A percentile compares a stretch with the other conserved stretches of the same genome.
Evolutionary conservation across 1,140 invertebrate genomes (phyloP).

Genomic region (Patella vulgata): DNA sequence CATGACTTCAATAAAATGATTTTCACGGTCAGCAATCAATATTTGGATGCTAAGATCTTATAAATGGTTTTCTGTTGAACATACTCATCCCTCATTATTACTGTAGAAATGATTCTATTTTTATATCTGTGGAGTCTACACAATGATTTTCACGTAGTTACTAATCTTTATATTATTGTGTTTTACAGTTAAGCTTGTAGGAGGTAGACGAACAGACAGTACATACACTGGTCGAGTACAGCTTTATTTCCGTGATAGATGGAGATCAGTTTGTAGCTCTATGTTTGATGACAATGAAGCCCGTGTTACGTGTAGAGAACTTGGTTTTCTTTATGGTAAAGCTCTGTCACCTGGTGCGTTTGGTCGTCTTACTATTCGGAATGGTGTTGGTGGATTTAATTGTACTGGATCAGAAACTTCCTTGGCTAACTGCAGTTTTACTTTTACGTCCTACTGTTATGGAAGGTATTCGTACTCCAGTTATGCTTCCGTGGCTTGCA

Average conservation of each 20-base stretch:
- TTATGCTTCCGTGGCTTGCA: conserved; percentile 12
- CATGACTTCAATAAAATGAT: not conserved
- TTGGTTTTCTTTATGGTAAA: conserved; percentile 67
- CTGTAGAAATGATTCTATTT: not conserved
- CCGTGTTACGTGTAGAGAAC: conserved; percentile 75
- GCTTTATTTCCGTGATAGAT: conserved; percentile 53
- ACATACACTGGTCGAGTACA: conserved; percentile 13
- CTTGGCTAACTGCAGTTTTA: conserved; percentile 72
- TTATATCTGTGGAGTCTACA: not conserved
- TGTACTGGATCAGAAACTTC: conserved; percentile 77
- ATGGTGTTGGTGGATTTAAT: conserved; percentile 75
- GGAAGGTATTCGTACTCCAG: conserved; percentile 4
- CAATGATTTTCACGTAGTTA: not conserved
- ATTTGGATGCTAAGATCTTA: too few species aligned
- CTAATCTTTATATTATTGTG: not conserved
- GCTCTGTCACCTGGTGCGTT: conserved; percentile 54
- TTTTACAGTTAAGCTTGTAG: conserved; percentile 8
- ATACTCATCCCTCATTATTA: too few species aligned
- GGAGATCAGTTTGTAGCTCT: conserved; percentile 80
- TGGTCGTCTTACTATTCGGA: conserved; percentile 39
- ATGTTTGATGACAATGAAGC: conserved; percentile 76
- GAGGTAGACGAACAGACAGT: conserved; percentile 2
- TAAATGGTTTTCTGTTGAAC: not conserved
- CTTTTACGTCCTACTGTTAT: not conserved
- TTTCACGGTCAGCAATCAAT: too few species aligned